Evolutionary conservation across 2,113 vertebrate species (phyloP), one percentile per base, ranked within the genome.

Genomic region (Phocoena phocoena): DNA sequence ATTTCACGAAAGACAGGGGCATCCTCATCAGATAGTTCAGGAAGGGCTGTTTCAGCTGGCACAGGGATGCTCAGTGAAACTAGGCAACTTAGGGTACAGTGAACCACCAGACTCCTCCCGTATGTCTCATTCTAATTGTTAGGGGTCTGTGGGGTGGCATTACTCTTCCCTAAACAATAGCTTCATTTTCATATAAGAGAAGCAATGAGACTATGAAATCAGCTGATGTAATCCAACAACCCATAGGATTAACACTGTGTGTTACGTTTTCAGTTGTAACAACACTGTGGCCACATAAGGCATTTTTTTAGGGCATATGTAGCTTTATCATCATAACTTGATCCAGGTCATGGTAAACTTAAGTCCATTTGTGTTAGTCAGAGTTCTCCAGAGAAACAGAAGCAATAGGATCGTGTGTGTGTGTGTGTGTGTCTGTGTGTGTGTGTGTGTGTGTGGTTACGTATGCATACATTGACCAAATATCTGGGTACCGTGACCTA

Each of bases 21-120:
- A 23, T 5, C 12, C 53, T 89, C 23, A 25, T 53, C 58, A 76
- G 47, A 33, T 26, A 84, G 62, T 60, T 58, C 38, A 70, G 79
- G 50, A 82, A 93, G 38, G 73, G 26, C 77, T 92, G 41, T 60
- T 50, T 47, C 31, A 55, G 41, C 41, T n/a, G 33, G 44, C 70
- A 55, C 44, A 55, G 92, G 44, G 73, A 70, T 70, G n/a, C 53
- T 82, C 68, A 6, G 74, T 65, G 77, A 73, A 36, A 77, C 81
- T 60, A 21, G 31, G 73, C 83, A 60, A 17, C 86, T 71, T 67
- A 88, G 76, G 41, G 38, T 41, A 31, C 0, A 2, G 7, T 93
- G 84, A 93, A 65, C 94, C 93, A 94, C 70, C 88, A 44, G 33
- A 38, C 62, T 82, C 89, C 62, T 81, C 70, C 81, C 36, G 3